phyloP scores from a whole-genome alignment of 1,140 invertebrate genomes.

The Penaeus indicus region DNA sequence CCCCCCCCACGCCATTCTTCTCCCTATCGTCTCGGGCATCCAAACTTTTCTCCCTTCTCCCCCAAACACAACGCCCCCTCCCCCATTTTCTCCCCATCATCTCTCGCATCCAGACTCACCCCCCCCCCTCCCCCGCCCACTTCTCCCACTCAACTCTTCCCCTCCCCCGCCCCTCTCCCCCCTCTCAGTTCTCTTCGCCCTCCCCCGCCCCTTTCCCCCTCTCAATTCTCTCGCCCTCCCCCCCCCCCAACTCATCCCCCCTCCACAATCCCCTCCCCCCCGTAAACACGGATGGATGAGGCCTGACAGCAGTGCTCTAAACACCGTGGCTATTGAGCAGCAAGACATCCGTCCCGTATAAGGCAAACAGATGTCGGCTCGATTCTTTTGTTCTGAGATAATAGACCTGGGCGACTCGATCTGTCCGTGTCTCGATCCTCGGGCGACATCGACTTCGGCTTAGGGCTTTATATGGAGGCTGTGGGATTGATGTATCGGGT shows the following conservation, averaged over 20 bases:
- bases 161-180: background rate
- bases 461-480: background rate
- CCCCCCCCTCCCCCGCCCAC: background rate
- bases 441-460: conserved; percentile 33
- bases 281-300: conserved; percentile 6
- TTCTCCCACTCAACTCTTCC: background rate
- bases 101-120: background rate
- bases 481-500: too few relatives aligned
- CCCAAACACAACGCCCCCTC: conserved; percentile 4
- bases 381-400: conserved; percentile 63
- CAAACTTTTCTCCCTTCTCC: conserved; percentile 15
- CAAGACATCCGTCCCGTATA: conserved; percentile 59
- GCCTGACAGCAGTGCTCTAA: conserved; percentile 1
- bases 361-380: conserved; percentile 61
- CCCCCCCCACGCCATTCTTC: too few relatives aligned
- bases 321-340: conserved; percentile 44
- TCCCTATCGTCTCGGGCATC: background rate
- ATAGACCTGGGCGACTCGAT: conserved; percentile 60
- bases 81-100: conserved; percentile 4
- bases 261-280: background rate
- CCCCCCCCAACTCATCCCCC: background rate
- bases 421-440: conserved; percentile 50
- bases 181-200: background rate
- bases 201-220: background rate
- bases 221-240: background rate